Evolutionary conservation across 2,113 vertebrate species (phyloP), one percentile per base, ranked within the genome.

Genomic region (Pseudolaguvia tuberculata): DNA sequence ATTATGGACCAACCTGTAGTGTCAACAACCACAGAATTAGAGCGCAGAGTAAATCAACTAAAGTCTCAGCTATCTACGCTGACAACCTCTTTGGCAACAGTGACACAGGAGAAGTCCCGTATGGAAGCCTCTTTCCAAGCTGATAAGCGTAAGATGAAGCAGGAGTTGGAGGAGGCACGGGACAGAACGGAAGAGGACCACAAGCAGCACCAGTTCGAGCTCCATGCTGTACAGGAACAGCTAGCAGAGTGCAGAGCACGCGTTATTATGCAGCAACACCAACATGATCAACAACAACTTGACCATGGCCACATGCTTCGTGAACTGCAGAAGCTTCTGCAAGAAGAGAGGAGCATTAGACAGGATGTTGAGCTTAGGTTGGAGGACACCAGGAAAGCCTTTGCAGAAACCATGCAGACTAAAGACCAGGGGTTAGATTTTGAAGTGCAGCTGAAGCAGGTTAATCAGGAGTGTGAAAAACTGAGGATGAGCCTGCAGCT

Each of bases 91-190:
- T 84, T 99, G 84, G 87, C 96, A 4, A 99, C 96, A 0, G 93
- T 99, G 48, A 92, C 94, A 0, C 95, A 92, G 85, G 96, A 99
- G 84, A 99, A 99, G 81, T 97, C 96, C 1, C 91, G 95, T 25
- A 96, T 97, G 95, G 96, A 98, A 78, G 95, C 96, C 0, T 95
- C 90, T 0, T 99, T 95, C 82, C 92, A 93, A 86, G 95, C 93
- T 0, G 96, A 99, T 87, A 94, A 93, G 86, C 91, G 89, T 15
- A 92, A 92, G 85, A 90, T 93, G 87, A 95, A 92, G 83, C 95
- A 93, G 85, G 96, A 95, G 20, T 79, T 92, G 80, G 94, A 96
- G 53, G 93, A 94, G 1, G 85, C 92, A 42, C 50, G 81, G 45
- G 85, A 79, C 15, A 88, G 76, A 12, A 86, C 92, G 2, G 89